These are phyloP conservation scores for Agriopis aurantiaria DNA, from an alignment of 2,888 invertebrate genomes.

Conservation along the genomic window DNA sequence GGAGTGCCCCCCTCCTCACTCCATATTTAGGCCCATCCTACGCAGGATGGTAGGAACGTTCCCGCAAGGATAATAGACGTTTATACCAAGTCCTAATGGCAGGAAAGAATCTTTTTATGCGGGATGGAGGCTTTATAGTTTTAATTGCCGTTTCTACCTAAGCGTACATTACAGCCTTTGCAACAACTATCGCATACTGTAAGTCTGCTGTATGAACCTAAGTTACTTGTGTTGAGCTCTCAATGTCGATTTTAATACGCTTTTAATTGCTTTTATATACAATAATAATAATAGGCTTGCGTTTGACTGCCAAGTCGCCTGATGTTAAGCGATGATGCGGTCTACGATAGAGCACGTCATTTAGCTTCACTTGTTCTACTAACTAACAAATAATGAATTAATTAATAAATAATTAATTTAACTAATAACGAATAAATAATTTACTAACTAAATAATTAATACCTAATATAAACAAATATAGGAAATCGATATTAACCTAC, in stretches of 20 bases:
- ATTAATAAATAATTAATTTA: too few relatives aligned
- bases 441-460: too few relatives aligned
- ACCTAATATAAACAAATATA: too few relatives aligned
- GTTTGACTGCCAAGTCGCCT: too few relatives aligned
- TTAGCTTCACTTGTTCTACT: too few relatives aligned
- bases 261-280: too few relatives aligned
- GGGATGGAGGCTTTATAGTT: constrained; percentile 10
- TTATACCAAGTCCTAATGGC: constrained; percentile 42
- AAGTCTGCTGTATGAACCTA: neutral
- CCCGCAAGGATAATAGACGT: constrained; percentile 47
- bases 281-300: too few relatives aligned
- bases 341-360: too few relatives aligned
- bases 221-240: neutral
- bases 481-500: too few relatives aligned
- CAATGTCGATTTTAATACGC: neutral
- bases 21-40: constrained; percentile 47
- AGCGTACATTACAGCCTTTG: constrained; percentile 3
- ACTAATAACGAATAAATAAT: too few relatives aligned
- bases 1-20: constrained; percentile 42
- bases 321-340: too few relatives aligned
- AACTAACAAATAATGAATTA: too few relatives aligned
- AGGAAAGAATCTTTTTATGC: constrained; percentile 28
- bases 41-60: constrained; percentile 52
- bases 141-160: constrained; percentile 17
- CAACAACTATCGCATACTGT: neutral